Conservation (phyloP, 2,113 vertebrate species). For the Sapayoa aenigma region DNA sequence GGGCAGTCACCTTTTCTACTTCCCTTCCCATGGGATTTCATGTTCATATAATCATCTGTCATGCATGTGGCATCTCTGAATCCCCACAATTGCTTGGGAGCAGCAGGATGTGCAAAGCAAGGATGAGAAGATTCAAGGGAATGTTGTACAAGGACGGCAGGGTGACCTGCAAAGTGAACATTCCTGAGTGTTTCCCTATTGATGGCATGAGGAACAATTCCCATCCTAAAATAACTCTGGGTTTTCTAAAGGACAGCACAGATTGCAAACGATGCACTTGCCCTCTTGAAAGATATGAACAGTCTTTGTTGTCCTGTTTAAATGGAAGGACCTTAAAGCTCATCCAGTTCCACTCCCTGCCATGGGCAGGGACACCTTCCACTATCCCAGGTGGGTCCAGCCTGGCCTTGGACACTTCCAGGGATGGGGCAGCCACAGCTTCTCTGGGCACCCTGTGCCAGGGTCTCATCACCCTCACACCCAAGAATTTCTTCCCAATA, state of each 20-base stretch:
- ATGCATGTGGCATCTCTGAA: not conserved
- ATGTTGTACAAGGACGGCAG: not conserved
- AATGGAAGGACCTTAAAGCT: not conserved
- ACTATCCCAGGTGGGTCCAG: too few relatives aligned
- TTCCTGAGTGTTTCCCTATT: not conserved
- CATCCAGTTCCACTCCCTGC: not conserved
- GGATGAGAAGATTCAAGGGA: not conserved
- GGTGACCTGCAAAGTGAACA: not conserved
- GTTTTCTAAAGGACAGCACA: not conserved
- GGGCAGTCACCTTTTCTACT: not conserved
- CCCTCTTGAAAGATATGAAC: too few relatives aligned
- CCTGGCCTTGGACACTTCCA: too few relatives aligned
- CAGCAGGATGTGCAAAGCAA: not conserved
- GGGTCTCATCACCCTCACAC: not conserved
- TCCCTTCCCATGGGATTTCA: not conserved
- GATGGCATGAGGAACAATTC: not conserved
- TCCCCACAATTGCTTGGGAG: not conserved
- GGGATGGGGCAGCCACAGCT: too few relatives aligned
- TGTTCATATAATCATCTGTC: not conserved
- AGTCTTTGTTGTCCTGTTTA: not conserved
- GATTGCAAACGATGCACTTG: not conserved
- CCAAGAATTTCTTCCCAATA: not conserved
- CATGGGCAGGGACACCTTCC: too few relatives aligned
- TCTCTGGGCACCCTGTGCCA: too few relatives aligned
- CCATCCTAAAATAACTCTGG: not conserved